phyloP scores from a whole-genome alignment of 1,140 invertebrate species.

The Aphis craccivora region DNA sequence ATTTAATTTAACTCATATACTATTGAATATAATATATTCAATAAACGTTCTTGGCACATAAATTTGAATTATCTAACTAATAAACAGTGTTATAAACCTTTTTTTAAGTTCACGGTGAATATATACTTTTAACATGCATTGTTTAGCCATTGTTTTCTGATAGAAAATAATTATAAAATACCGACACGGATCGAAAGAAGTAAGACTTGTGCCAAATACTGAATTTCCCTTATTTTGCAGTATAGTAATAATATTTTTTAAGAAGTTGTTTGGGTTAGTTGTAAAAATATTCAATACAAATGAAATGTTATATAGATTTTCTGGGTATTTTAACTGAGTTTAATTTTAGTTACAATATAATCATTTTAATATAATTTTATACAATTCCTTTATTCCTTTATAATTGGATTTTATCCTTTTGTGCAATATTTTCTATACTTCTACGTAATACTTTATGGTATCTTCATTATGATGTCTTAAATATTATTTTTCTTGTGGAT shows the following conservation, averaged over 20 bases:
- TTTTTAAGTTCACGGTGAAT: not conserved
- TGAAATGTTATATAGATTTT: not conserved
- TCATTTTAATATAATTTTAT: not conserved
- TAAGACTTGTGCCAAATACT: not conserved
- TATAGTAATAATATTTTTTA: not conserved
- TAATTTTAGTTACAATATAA: constrained; percentile 4
- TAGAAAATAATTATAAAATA: not conserved
- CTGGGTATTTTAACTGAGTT: not conserved
- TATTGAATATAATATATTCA: too few relatives aligned
- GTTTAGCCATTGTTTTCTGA: not conserved
- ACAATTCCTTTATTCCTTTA: constrained; percentile 28
- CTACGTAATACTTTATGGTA: not conserved
- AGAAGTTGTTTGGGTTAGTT: not conserved
- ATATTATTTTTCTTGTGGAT: not conserved
- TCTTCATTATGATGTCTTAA: not conserved
- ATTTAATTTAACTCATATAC: too few relatives aligned
- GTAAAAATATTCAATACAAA: not conserved
- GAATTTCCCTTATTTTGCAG: not conserved
- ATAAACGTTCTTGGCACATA: not conserved
- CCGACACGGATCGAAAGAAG: not conserved
- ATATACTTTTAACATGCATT: not conserved
- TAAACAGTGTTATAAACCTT: not conserved
- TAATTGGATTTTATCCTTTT: constrained; percentile 37
- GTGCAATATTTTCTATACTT: not conserved
- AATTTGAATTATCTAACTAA: not conserved